Evolutionary conservation across 2,888 invertebrate genomes (phyloP), one percentile per base, ranked within the genome.

Genomic region (Nomada ruficornis): DNA sequence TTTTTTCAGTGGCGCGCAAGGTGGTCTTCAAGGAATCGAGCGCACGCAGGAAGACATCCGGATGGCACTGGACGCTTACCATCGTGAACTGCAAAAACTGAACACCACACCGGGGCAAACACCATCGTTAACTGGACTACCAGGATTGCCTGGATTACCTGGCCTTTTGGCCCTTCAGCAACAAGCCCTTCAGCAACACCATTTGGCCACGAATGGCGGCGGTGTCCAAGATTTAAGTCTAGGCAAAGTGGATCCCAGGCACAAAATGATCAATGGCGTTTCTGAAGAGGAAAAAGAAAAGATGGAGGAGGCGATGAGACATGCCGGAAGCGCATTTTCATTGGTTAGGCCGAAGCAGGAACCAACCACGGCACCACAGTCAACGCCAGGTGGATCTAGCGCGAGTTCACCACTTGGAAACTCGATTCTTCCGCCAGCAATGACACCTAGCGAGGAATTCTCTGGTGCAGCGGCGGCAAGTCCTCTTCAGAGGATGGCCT

Each of bases 401-500:
- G 97, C 97, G 0, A 97, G 97, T 87, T 97, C 97, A 90, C 98
- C 98, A 0, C 94, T 98, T 44, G 97, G 97, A 67, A 98, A 98
- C 93, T 96, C 97, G 57, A 98, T 98, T 90, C 94, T 98, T 87
- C 98, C 98, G 64, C 97, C 98, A 0, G 97, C 97, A 57, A 96
- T 97, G 94, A 97, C 96, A 62, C 96, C 97, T 47, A 96, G 96
- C 89, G 97, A 97, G 78, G 98, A 98, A 91, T 97, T 98, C 90
- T 95, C 96, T 71, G 95, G 95, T 83, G 96, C 96, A 3, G 96
- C 98, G 0, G 97, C 98, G 13, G 98, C 98, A 29, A 98, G 98
- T 92, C 99, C 99, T 0, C 95, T 99, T 70, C 99, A 99, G 94
- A 95, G 99, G 92, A 99, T 99, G 99, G 99, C 99, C 82, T 98